These are phyloP conservation scores for Hirtodrosophila alboralis DNA, from an alignment of 2,888 invertebrate species.

Conservation along the genomic window DNA sequence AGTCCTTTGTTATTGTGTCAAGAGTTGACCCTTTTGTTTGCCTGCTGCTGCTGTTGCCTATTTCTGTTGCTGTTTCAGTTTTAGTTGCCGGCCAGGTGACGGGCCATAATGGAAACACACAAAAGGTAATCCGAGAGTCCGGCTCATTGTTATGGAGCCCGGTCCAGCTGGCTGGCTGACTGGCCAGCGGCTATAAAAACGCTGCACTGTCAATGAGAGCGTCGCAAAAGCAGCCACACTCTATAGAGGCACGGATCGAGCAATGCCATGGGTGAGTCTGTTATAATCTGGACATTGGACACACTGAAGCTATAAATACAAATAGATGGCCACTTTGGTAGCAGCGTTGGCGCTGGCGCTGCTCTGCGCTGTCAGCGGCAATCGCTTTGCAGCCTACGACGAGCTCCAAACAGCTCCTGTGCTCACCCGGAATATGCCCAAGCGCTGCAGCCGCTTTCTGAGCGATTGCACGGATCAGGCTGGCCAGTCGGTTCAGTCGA, in stretches of 20 bases:
- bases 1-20: conserved; percentile 68
- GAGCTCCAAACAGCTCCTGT: conserved; percentile 35
- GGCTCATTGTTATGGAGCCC: conserved; percentile 50
- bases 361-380: conserved; percentile 37
- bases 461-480: conserved; percentile 26
- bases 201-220: conserved; percentile 2
- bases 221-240: conserved; percentile 53
- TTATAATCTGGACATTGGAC: background rate
- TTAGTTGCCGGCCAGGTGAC: conserved; percentile 67
- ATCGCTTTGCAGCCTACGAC: conserved; percentile 41
- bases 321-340: conserved; percentile 54
- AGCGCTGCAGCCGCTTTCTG: conserved; percentile 47
- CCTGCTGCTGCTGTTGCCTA: conserved; percentile 10
- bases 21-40: conserved; percentile 64
- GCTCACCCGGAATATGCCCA: conserved; percentile 16
- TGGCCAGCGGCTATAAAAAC: conserved; percentile 57
- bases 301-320: background rate
- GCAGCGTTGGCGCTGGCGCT: conserved; percentile 62
- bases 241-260: conserved; percentile 45
- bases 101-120: conserved; percentile 68
- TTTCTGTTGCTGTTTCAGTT: conserved; percentile 1
- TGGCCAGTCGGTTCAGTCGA: conserved; percentile 2
- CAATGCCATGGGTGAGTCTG: conserved; percentile 72
- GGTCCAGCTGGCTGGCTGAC: conserved; percentile 16
- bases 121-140: conserved; percentile 75